Evolutionary conservation across 2,888 invertebrate genomes (phyloP), one percentile per base, ranked within the genome.

Genomic region (Folsomia candida): DNA sequence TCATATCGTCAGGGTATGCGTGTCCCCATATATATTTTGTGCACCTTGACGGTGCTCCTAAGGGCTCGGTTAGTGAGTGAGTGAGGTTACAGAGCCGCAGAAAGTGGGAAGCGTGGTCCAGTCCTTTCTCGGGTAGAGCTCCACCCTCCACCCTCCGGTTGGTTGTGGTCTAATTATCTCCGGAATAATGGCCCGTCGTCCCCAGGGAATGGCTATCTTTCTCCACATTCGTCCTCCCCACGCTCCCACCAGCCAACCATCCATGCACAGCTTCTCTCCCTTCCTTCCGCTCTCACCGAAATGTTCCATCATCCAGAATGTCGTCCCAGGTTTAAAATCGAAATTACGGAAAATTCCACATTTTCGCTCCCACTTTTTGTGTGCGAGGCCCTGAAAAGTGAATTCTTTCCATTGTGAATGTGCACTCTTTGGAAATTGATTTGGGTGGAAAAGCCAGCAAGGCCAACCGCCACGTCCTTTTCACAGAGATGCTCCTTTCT

Each of bases 81-180:
- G n/a, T n/a, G n/a, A n/a, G n/a, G n/a, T n/a, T n/a, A n/a, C n/a
- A n/a, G n/a, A n/a, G n/a, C n/a, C n/a, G n/a, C n/a, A n/a, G n/a
- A n/a, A n/a, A n/a, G n/a, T n/a, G n/a, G n/a, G n/a, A n/a, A n/a
- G n/a, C n/a, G n/a, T n/a, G 14, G 37, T 37, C 37, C 37, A 37
- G 37, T 37, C 37, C 14, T 37, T 37, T 37, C 6, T 37, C 37
- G 37, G 4, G 37, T 37, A 37, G 14, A 37, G 26, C 59, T 59
- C 59, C 59, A 59, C 59, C 59, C 59, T 25, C 3, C 3, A 6
- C 25, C 2, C 20, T 26, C 59, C 18, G 59, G 59, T 59, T 59
- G 59, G 59, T 59, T 25, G 59, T 59, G 59, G 59, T 59, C 59
- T 25, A 22, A 59, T 59, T 59, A 59, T 22, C 22, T 24, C 3